A percentile compares a stretch with the other conserved stretches of the same genome.
Conservation (phyloP, 2,797 vertebrate genomes). For the Melanogrammus aeglefinus region DNA sequence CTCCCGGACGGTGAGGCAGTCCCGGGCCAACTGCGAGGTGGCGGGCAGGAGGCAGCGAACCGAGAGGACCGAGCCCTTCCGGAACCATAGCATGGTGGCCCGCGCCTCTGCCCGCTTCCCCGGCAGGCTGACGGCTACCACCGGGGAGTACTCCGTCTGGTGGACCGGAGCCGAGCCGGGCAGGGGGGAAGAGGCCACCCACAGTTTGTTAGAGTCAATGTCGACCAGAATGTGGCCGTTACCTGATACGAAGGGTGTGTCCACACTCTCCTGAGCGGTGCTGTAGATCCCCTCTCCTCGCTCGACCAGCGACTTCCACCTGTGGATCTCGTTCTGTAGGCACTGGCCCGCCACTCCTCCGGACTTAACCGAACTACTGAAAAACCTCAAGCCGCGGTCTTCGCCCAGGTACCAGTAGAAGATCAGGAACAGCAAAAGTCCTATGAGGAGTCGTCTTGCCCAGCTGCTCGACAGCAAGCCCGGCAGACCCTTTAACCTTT, state of each 20-base stretch:
- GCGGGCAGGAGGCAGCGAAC: constrained; percentile 76
- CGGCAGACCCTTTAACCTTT: constrained; percentile 88
- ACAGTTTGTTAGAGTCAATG: constrained; percentile 79
- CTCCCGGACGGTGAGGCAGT: constrained; percentile 85
- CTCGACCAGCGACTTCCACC: constrained; percentile 78
- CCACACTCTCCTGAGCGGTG: constrained; percentile 64
- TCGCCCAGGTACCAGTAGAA: constrained; percentile 86
- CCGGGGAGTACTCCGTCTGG: constrained; percentile 75
- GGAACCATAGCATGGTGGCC: constrained; percentile 77
- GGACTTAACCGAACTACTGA: constrained; percentile 66
- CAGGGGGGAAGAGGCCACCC: constrained; percentile 78
- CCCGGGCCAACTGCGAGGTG: constrained; percentile 55
- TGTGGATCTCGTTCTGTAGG: constrained; percentile 77
- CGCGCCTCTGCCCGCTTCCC: constrained; percentile 70
- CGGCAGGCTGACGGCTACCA: constrained; percentile 72
- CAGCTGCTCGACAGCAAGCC: constrained; percentile 93
- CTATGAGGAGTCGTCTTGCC: constrained; percentile 83
- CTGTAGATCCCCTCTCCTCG: constrained; percentile 78
- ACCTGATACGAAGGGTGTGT: constrained; percentile 80
- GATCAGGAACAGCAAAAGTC: constrained; percentile 79
- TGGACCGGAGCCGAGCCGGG: constrained; percentile 77
- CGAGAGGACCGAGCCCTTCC: constrained; percentile 82
- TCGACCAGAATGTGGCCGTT: constrained; percentile 89
- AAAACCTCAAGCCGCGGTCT: constrained; percentile 66
- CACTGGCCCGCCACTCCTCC: constrained; percentile 77